Conservation (phyloP, 1,140 invertebrate genomes). For the Choristoneura fumiferana region DNA sequence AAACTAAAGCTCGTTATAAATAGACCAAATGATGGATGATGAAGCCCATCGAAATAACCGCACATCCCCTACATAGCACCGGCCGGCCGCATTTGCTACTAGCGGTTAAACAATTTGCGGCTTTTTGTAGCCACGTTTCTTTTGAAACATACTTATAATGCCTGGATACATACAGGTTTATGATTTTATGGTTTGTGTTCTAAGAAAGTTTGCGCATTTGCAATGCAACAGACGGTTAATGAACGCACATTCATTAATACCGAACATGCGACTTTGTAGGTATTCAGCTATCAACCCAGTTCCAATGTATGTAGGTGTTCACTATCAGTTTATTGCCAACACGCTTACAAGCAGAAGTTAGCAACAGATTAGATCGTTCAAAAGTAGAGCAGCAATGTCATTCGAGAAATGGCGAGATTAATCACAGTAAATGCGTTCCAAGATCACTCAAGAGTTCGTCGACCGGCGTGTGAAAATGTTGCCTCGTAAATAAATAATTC, state of each 20-base stretch:
- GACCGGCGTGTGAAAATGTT: constrained; percentile 77
- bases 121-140: constrained; percentile 12
- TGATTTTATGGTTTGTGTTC: constrained; percentile 11
- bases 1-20: constrained; percentile 38
- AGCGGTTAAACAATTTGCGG: constrained; percentile 10
- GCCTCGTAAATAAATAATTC: constrained; percentile 77
- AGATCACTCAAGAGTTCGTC: constrained; percentile 70
- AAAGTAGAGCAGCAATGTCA: constrained; percentile 43
- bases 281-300: no score
- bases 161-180: constrained; percentile 8
- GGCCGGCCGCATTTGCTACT: constrained; percentile 19
- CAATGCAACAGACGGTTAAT: neutral
- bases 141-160: constrained; percentile 4
- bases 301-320: neutral
- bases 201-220: neutral
- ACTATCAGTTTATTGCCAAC: neutral
- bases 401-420: constrained; percentile 62
- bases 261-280: neutral
- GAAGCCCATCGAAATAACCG: constrained; percentile 36
- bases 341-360: constrained; percentile 1
- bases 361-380: constrained; percentile 21
- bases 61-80: constrained; percentile 34
- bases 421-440: constrained; percentile 72
- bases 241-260: neutral
- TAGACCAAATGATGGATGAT: constrained; percentile 36